Conservation (phyloP, 2,797 vertebrate genomes). For the Clarias fuscus region DNA sequence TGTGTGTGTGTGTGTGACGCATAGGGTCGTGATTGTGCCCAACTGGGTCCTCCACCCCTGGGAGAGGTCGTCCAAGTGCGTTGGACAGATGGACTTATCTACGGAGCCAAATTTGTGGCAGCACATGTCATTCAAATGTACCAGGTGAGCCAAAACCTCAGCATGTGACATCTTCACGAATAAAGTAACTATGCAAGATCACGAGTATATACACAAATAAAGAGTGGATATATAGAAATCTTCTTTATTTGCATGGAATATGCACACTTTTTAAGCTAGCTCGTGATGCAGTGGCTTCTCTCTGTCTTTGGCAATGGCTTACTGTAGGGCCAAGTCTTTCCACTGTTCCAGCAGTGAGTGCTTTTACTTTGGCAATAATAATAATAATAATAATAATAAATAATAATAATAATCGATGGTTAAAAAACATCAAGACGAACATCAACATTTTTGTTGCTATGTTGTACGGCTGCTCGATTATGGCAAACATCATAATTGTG, state of each 20-base stretch:
- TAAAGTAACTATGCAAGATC: neutral
- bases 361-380: neutral
- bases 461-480: too few relatives aligned
- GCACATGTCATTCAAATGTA: conserved; percentile 96
- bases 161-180: neutral
- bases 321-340: neutral
- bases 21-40: conserved; percentile 89
- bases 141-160: conserved; percentile 77
- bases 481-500: neutral
- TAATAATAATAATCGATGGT: neutral
- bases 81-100: conserved; percentile 95
- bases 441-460: too few relatives aligned
- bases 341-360: too few relatives aligned
- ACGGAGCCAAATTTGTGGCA: conserved; percentile 95
- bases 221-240: neutral
- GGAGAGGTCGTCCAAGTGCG: conserved; percentile 96
- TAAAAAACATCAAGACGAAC: too few relatives aligned
- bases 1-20: conserved; percentile 6
- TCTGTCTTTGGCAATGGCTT: neutral
- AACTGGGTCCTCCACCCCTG: conserved; percentile 88
- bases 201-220: too few relatives aligned
- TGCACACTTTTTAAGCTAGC: neutral
- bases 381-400: neutral
- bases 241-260: neutral
- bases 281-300: neutral